A percentile compares a stretch with the other conserved stretches of the same genome.
These are phyloP conservation scores for Corythaixoides concolor DNA, from an alignment of 2,113 vertebrate species.

Conservation along the genomic window DNA sequence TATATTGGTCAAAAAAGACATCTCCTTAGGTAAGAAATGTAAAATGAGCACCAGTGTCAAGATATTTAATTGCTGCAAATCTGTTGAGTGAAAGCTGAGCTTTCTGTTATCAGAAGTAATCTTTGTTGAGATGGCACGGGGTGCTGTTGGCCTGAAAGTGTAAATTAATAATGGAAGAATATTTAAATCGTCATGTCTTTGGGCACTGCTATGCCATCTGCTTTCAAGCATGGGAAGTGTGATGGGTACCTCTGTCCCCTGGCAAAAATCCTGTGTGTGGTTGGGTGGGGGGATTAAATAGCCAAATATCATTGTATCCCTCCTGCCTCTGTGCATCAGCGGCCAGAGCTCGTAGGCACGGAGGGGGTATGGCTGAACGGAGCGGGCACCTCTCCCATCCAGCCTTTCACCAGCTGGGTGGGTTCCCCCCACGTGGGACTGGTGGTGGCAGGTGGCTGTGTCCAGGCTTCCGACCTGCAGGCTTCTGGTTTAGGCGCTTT, in stretches of 20 bases:
- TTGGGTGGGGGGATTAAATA: not conserved
- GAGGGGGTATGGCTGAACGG: not conserved
- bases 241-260: not conserved
- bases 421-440: accelerated
- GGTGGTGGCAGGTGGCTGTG: not conserved
- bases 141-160: not conserved
- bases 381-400: too few relatives aligned
- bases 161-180: not conserved
- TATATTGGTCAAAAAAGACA: not conserved
- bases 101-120: not conserved
- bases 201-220: not conserved
- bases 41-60: not conserved
- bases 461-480: not conserved
- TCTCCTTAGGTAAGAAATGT: not conserved
- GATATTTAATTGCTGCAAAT: not conserved
- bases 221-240: not conserved
- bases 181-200: not conserved
- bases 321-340: not conserved
- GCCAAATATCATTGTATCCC: not conserved
- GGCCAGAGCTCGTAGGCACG: not conserved
- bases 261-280: not conserved
- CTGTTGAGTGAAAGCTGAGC: not conserved
- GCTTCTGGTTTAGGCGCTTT: not conserved
- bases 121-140: not conserved
- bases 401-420: accelerated